These are phyloP conservation scores for Sorex araneus DNA, from an alignment of 2,113 vertebrate genomes.

Conservation along the genomic window DNA sequence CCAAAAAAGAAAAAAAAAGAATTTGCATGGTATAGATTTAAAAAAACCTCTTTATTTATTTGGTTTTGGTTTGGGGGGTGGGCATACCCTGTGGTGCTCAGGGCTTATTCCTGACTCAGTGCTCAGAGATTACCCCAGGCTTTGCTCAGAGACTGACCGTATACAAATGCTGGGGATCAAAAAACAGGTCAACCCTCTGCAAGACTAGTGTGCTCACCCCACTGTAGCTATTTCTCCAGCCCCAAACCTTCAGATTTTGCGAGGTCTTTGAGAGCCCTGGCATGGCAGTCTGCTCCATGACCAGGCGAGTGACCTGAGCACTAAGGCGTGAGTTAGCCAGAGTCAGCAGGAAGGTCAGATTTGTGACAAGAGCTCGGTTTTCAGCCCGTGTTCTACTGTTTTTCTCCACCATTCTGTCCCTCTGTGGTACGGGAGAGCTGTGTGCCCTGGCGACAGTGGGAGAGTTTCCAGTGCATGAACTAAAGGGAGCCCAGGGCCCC, in stretches of 20 bases:
- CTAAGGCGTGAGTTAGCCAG: not conserved
- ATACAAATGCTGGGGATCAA: too few species aligned
- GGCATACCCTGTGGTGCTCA: not conserved
- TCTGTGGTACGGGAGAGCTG: not conserved
- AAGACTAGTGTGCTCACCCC: too few species aligned
- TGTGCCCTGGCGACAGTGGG: not conserved
- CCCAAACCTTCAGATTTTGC: too few species aligned
- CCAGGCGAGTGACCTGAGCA: not conserved
- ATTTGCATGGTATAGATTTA: not conserved
- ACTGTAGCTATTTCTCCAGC: too few species aligned
- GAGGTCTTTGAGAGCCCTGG: not conserved
- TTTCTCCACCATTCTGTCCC: not conserved
- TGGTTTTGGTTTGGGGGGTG: too few species aligned
- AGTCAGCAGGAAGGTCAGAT: not conserved
- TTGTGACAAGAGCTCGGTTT: not conserved
- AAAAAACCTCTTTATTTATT: not conserved
- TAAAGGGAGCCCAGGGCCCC: not conserved
- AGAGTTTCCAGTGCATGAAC: not conserved
- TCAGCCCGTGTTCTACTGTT: accelerated
- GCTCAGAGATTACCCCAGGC: too few species aligned
- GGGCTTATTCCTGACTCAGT: too few species aligned
- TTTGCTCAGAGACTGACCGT: too few species aligned
- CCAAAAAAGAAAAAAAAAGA: too few species aligned
- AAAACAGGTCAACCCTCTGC: too few species aligned
- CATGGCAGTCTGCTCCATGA: not conserved